Conservation (phyloP, 2,797 vertebrate genomes). For the Catostomus latipinnis region DNA sequence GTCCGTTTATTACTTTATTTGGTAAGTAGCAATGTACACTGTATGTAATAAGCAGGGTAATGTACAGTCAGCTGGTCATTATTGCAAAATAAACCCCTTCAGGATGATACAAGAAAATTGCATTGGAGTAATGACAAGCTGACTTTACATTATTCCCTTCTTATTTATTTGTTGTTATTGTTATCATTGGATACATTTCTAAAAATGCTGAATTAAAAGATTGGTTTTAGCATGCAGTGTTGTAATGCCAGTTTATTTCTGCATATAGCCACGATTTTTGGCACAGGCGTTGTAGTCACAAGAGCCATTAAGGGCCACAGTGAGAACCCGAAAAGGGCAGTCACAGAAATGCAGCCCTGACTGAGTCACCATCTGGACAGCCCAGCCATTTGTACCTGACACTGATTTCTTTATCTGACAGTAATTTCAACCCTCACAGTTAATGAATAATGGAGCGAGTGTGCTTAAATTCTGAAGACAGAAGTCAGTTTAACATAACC, state of each 20-base stretch:
- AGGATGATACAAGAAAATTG: no score
- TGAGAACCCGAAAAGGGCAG: conserved; percentile 44
- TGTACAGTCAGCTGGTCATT: no score
- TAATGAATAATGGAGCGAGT: conserved; percentile 77
- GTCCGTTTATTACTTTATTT: no score
- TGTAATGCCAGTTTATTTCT: conserved; percentile 28
- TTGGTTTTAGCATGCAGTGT: background rate
- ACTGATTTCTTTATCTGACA: conserved; percentile 73
- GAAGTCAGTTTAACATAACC: conserved; percentile 77
- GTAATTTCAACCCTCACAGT: conserved; percentile 71
- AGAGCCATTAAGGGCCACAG: conserved; percentile 46
- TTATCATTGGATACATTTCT: background rate
- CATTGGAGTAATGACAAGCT: no score
- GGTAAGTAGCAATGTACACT: no score
- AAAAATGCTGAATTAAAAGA: background rate
- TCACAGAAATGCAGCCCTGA: conserved; percentile 45
- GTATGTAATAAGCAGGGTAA: no score
- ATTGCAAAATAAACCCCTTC: no score
- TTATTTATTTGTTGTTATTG: background rate
- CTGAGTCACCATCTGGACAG: conserved; percentile 53
- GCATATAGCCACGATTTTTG: conserved; percentile 21
- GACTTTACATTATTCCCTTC: no score
- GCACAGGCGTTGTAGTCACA: conserved; percentile 43
- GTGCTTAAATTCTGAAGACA: conserved; percentile 71
- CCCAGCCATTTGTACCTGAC: conserved; percentile 66